A percentile compares a stretch with the other conserved stretches of the same genome.
These are phyloP conservation scores for Ursus arctos DNA, from an alignment of 2,113 vertebrate genomes.

Conservation along the genomic window DNA sequence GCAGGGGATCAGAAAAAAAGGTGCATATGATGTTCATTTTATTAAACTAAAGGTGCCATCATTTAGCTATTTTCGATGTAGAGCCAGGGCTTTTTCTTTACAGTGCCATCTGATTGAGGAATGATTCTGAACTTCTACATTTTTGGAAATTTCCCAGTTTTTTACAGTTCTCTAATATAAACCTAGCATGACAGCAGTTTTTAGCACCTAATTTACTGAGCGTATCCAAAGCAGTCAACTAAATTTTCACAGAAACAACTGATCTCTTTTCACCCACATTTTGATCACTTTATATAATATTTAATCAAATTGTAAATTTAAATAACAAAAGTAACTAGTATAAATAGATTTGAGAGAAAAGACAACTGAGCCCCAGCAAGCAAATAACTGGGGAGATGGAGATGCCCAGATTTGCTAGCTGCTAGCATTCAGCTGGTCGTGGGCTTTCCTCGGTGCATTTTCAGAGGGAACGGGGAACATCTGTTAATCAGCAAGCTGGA, in stretches of 20 bases:
- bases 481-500: neutral
- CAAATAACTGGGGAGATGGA: neutral
- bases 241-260: neutral
- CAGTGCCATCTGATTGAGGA: neutral
- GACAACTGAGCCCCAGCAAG: neutral
- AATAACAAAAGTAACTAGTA: neutral
- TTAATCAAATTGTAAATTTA: slow-evolving; percentile 47
- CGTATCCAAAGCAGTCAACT: neutral
- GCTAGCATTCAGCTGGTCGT: neutral
- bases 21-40: neutral
- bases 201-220: slow-evolving; percentile 13
- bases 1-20: neutral
- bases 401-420: neutral
- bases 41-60: neutral
- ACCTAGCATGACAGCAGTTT: neutral
- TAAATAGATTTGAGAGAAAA: slow-evolving; percentile 42
- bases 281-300: slow-evolving; percentile 30
- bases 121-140: neutral
- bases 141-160: neutral
- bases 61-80: neutral
- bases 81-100: slow-evolving; percentile 7
- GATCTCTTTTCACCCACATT: neutral
- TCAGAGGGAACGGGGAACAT: neutral
- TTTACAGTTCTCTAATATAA: neutral
- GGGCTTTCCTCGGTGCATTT: neutral